phyloP scores from a whole-genome alignment of 2,113 vertebrate species.

The Aleadryas rufinucha region DNA sequence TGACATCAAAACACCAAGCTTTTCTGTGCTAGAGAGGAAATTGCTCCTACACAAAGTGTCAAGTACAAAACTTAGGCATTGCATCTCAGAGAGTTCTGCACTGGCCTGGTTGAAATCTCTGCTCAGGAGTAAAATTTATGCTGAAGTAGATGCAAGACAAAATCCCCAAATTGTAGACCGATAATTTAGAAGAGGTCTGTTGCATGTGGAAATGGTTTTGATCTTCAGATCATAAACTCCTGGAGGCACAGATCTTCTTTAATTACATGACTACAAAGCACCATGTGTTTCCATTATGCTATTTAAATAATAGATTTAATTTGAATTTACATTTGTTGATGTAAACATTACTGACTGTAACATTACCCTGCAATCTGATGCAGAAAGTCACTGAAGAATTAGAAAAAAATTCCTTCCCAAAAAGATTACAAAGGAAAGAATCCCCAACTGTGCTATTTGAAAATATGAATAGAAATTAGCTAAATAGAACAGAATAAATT shows the following conservation, averaged over 20 bases:
- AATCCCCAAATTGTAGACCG: neutral
- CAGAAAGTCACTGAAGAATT: slow-evolving; percentile 10
- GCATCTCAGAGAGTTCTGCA: neutral
- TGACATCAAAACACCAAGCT: neutral
- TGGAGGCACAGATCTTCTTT: slow-evolving; percentile 58
- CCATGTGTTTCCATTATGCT: slow-evolving; percentile 64
- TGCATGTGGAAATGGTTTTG: slow-evolving; percentile 42
- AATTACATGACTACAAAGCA: slow-evolving; percentile 57
- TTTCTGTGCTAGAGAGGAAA: neutral
- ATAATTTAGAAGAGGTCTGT: slow-evolving; percentile 36
- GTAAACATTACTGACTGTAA: slow-evolving; percentile 51
- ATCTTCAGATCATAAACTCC: slow-evolving; percentile 60
- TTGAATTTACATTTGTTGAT: slow-evolving; percentile 61
- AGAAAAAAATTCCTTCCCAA: neutral
- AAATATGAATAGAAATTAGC: slow-evolving; percentile 8
- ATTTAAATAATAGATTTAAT: slow-evolving; percentile 65
- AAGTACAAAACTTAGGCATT: neutral
- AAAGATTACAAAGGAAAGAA: slow-evolving; percentile 2
- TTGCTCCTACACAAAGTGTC: neutral
- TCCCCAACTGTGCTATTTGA: neutral
- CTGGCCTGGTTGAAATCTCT: neutral
- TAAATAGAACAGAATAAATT: neutral
- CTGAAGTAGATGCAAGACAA: neutral
- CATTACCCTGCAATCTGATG: neutral
- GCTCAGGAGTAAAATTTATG: neutral